phyloP scores from a whole-genome alignment of 2,888 invertebrate genomes.

The Mactromeris polynyma region DNA sequence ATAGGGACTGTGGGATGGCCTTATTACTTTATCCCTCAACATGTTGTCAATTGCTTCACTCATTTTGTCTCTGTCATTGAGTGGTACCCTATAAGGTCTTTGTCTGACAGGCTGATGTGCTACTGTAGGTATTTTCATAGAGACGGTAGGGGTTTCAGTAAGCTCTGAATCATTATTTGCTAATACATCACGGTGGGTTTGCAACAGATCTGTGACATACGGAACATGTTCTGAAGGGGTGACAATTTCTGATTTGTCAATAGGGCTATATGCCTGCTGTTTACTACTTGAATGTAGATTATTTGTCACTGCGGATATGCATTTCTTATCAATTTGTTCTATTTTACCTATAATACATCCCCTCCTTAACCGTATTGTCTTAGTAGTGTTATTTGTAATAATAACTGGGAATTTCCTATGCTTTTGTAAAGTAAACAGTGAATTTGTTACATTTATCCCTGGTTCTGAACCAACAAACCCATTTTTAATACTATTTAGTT shows the following conservation, averaged over 20 bases:
- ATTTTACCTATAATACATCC: neutral
- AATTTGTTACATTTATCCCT: neutral
- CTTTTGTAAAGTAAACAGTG: neutral
- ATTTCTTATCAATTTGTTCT: neutral
- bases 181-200: neutral
- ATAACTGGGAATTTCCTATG: neutral
- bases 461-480: neutral
- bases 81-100: neutral
- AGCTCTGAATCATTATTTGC: neutral
- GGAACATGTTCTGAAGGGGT: no score
- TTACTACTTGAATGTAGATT: neutral
- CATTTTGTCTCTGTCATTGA: neutral
- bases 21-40: constrained; percentile 48
- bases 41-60: constrained; percentile 54
- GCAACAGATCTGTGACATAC: no score
- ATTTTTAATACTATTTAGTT: neutral
- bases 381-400: neutral
- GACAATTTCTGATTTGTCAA: no score
- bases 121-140: neutral
- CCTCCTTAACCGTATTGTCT: neutral
- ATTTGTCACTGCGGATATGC: neutral
- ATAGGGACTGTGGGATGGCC: constrained; percentile 54
- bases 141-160: neutral
- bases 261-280: neutral
- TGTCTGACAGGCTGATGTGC: neutral